Conservation (phyloP, 2,113 vertebrate species). For the zebrafish (Danio rerio) region GRCz12tu NC_133178.1:33328501-33329000, state of each 20-base stretch:
- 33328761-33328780: background rate
- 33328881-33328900: slow-evolving; percentile 11
- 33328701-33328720: background rate
- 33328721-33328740: background rate
- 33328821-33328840: background rate
- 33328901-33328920: background rate
- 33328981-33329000: background rate
- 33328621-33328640: too few relatives aligned
- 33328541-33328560: too few relatives aligned
- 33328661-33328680: too few relatives aligned
- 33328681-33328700: too few relatives aligned
- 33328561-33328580: too few relatives aligned
- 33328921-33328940: slow-evolving; percentile 13
- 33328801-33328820: background rate
- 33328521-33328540: too few relatives aligned
- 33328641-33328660: too few relatives aligned
- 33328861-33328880: background rate
- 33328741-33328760: too few relatives aligned
- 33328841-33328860: background rate
- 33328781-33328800: background rate
- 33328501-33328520: too few relatives aligned
- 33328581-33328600: too few relatives aligned
- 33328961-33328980: background rate
- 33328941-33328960: background rate
- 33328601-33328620: too few relatives aligned